These are phyloP conservation scores for Phalacrocorax carbo DNA, from an alignment of 2,113 vertebrate genomes.

Conservation along the genomic window DNA sequence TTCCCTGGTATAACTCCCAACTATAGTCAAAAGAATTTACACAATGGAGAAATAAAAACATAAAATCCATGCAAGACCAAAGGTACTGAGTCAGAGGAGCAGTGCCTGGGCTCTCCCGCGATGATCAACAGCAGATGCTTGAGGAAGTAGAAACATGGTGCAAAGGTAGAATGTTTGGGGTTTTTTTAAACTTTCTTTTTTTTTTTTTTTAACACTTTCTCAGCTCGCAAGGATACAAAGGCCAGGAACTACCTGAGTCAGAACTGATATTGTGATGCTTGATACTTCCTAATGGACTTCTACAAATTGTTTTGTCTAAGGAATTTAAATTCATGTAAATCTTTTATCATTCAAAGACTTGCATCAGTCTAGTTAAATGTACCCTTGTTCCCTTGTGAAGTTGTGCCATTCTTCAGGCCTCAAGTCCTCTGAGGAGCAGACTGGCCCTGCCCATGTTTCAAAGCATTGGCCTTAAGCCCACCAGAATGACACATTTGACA, in stretches of 20 bases:
- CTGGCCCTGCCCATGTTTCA: neutral
- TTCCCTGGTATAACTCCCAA: neutral
- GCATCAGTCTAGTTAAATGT: neutral
- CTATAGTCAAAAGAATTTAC: neutral
- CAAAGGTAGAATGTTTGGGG: neutral
- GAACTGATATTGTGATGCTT: fast-evolving
- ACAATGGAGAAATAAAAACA: neutral
- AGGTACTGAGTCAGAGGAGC: neutral
- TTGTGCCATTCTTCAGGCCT: neutral
- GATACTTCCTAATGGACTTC: neutral
- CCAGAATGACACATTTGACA: neutral
- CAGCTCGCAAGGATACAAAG: neutral
- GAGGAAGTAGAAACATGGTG: neutral
- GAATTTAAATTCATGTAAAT: neutral
- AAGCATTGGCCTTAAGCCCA: neutral
- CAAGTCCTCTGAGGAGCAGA: neutral
- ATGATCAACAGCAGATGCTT: neutral
- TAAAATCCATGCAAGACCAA: neutral
- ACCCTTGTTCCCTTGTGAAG: fast-evolving
- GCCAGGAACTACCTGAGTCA: neutral
- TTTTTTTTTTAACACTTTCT: neutral
- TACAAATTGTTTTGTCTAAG: neutral
- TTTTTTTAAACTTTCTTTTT: too few relatives aligned
- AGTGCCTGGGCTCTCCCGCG: neutral
- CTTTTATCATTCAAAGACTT: neutral